Percentiles rank a stretch among this genome's conserved stretches.
phyloP scores from a whole-genome alignment of 2,888 invertebrate species.

The Melanostoma mellinum region DNA sequence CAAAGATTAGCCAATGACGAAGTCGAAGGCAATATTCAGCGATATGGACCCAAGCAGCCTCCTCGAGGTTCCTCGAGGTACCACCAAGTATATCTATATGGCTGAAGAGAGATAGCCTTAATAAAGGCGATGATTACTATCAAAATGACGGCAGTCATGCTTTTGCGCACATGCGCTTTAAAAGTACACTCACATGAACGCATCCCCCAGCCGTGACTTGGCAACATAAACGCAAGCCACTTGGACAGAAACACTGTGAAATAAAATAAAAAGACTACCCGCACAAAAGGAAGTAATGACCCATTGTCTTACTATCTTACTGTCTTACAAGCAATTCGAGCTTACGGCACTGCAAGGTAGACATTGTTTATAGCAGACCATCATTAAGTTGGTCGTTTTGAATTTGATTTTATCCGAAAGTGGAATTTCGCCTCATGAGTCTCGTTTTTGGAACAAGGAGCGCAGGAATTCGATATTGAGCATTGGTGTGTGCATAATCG shows the following conservation, averaged over 20 bases:
- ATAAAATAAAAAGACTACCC: slow-evolving; percentile 11
- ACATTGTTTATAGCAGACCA: slow-evolving; percentile 7
- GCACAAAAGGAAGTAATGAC: slow-evolving; percentile 68
- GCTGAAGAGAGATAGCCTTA: slow-evolving; percentile 33
- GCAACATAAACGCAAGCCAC: slow-evolving; percentile 53
- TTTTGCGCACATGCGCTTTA: slow-evolving; percentile 9
- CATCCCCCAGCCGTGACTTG: slow-evolving; percentile 59
- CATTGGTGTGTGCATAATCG: no score
- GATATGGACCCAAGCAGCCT: slow-evolving; percentile 10
- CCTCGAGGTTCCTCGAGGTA: slow-evolving; percentile 35
- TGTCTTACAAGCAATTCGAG: slow-evolving; percentile 43
- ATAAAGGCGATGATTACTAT: slow-evolving; percentile 24
- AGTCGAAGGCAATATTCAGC: neutral
- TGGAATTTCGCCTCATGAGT: slow-evolving; percentile 66
- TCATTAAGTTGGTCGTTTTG: slow-evolving; percentile 42
- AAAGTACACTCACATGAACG: slow-evolving; percentile 17
- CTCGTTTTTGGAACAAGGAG: no score
- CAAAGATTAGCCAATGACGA: slow-evolving; percentile 7
- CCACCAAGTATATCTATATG: slow-evolving; percentile 23
- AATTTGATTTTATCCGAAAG: slow-evolving; percentile 70
- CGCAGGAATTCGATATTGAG: no score
- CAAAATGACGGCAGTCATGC: slow-evolving; percentile 40
- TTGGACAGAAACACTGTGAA: slow-evolving; percentile 3
- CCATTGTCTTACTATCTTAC: slow-evolving; percentile 69
- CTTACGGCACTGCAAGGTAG: slow-evolving; percentile 39